A percentile compares a stretch with the other conserved stretches of the same genome.
Evolutionary conservation across 2,797 vertebrate genomes (phyloP).

Genomic region (Leptatherina wallacei): DNA sequence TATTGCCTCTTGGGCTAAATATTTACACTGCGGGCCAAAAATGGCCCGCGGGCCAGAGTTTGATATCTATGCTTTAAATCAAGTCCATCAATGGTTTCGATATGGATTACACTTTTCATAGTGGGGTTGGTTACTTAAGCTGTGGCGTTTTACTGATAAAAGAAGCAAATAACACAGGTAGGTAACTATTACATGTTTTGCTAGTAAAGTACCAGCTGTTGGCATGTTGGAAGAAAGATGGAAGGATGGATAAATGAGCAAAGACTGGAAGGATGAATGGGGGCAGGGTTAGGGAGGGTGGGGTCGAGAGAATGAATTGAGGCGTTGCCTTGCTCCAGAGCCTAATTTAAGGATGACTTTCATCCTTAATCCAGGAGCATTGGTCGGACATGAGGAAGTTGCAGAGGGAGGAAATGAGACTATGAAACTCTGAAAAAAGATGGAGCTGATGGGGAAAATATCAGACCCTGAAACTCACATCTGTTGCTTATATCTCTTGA

Average conservation of each 20-base stretch:
- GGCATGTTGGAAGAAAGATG: too few species aligned
- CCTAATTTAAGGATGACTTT: slow-evolving; percentile 10
- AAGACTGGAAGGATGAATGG: too few species aligned
- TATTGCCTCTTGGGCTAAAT: too few species aligned
- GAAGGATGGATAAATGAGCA: too few species aligned
- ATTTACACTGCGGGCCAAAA: too few species aligned
- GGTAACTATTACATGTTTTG: slow-evolving; percentile 7
- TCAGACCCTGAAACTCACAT: background rate
- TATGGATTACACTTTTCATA: background rate
- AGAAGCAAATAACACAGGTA: slow-evolving; percentile 26
- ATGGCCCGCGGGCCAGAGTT: too few species aligned
- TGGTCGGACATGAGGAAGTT: accelerated
- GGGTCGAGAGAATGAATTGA: too few species aligned
- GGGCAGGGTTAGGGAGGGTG: too few species aligned
- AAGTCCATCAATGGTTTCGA: too few species aligned
- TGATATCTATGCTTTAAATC: slow-evolving; percentile 19
- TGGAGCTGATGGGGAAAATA: background rate
- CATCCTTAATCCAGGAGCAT: slow-evolving; percentile 12
- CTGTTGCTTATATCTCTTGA: too few species aligned
- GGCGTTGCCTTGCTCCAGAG: too few species aligned
- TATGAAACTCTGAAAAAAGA: slow-evolving; percentile 42
- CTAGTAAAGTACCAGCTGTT: background rate
- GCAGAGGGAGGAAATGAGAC: slow-evolving; percentile 4
- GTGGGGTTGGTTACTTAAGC: accelerated
- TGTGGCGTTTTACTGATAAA: background rate